Evolutionary conservation across 2,888 invertebrate genomes (phyloP).

Genomic region (Eilema depressum): DNA sequence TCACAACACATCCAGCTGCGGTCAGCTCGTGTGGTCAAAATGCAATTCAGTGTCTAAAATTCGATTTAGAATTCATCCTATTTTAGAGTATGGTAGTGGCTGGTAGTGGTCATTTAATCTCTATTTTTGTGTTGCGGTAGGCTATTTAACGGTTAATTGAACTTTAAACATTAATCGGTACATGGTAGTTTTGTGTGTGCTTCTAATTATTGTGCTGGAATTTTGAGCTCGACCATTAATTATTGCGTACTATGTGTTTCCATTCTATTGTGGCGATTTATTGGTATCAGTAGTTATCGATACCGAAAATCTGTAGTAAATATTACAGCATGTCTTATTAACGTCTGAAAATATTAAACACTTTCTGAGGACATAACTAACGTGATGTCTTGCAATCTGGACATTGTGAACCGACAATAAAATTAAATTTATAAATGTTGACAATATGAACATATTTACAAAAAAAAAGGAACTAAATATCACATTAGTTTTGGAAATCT

Average conservation of each 20-base stretch:
- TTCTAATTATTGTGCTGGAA: slow-evolving; percentile 36
- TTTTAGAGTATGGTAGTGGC: slow-evolving; percentile 44
- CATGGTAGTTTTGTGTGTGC: slow-evolving; percentile 43
- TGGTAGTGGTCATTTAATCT: slow-evolving; percentile 44
- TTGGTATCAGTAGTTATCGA: not conserved
- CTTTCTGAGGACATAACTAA: not conserved
- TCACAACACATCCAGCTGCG: not conserved
- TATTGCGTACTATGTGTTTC: not conserved
- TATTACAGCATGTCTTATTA: not conserved
- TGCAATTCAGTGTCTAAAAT: slow-evolving; percentile 45
- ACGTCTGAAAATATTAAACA: not conserved
- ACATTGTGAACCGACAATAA: no score
- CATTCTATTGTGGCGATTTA: not conserved
- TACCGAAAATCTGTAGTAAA: not conserved
- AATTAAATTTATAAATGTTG: no score
- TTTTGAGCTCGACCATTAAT: slow-evolving; percentile 3
- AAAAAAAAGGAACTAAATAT: no score
- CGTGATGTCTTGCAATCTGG: no score
- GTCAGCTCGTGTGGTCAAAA: slow-evolving; percentile 37
- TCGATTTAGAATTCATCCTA: slow-evolving; percentile 58
- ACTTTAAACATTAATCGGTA: slow-evolving; percentile 54
- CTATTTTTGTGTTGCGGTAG: slow-evolving; percentile 60
- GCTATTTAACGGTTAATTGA: slow-evolving; percentile 72
- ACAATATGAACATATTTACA: no score
- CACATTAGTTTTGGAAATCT: no score